These are phyloP conservation scores for Rhagonycha lutea DNA, from an alignment of 2,888 invertebrate genomes.

Conservation along the genomic window DNA sequence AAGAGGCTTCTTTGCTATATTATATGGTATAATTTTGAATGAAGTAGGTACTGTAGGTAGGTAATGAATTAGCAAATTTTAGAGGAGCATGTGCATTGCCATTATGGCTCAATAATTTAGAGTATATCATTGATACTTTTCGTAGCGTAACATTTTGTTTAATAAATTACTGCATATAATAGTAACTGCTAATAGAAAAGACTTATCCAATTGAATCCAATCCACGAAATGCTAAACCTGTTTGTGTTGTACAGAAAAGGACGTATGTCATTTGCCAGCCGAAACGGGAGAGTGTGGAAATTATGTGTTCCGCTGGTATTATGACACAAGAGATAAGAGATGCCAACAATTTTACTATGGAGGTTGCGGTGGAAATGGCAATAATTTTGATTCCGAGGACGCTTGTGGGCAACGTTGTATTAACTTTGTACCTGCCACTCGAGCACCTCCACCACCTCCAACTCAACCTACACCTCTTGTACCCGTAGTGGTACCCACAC, in stretches of 20 bases:
- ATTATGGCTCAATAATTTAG: neutral
- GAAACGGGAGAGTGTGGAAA: constrained; percentile 77
- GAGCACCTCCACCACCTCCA: constrained; percentile 20
- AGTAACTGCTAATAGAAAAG: too few relatives aligned
- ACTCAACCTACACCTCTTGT: neutral
- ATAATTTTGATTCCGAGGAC: constrained; percentile 75
- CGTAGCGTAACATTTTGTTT: too few relatives aligned
- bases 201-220: too few relatives aligned
- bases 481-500: neutral
- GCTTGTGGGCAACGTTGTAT: constrained; percentile 70
- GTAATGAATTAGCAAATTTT: neutral
- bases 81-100: neutral
- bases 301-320: constrained; percentile 81
- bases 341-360: constrained; percentile 87
- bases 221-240: neutral
- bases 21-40: neutral
- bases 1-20: neutral
- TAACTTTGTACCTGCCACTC: neutral
- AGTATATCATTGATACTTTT: too few relatives aligned
- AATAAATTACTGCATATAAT: too few relatives aligned
- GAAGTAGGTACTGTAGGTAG: neutral
- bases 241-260: constrained; percentile 58
- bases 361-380: constrained; percentile 90
- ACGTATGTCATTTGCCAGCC: constrained; percentile 76
- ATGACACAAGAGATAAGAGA: constrained; percentile 71